A percentile compares a stretch with the other conserved stretches of the same genome.
Conservation (phyloP, 1,140 invertebrate genomes). For the Arctopsyche grandis region DNA sequence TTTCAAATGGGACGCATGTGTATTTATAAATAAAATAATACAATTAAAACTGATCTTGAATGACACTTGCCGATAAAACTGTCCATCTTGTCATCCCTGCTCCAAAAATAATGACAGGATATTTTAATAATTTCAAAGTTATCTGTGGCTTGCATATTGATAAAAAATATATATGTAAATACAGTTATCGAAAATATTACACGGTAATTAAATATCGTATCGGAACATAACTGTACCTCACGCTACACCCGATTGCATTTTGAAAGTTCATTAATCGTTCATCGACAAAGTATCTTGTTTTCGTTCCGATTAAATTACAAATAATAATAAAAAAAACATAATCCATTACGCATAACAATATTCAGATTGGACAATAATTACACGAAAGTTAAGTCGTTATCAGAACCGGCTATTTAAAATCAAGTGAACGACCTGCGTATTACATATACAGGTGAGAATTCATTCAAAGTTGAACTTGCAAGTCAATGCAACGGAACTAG, state of each 20-base stretch:
- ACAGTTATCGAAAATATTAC: not conserved
- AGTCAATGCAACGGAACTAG: no score
- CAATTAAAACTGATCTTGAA: no score
- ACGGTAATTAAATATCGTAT: constrained; percentile 1
- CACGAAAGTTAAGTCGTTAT: not conserved
- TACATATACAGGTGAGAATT: not conserved
- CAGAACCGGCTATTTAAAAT: constrained; percentile 7
- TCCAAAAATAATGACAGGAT: no score
- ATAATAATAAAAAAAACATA: constrained; percentile 5
- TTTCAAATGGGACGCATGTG: no score
- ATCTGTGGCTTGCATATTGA: not conserved
- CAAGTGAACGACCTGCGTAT: constrained; percentile 4
- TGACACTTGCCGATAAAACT: no score
- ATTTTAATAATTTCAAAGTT: no score
- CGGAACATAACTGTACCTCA: not conserved
- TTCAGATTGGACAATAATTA: not conserved
- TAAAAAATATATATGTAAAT: not conserved
- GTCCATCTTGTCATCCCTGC: no score
- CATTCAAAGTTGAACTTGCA: not conserved
- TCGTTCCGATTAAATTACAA: not conserved
- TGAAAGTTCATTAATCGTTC: not conserved
- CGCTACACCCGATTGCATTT: not conserved
- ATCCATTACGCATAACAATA: not conserved
- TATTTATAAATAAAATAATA: no score
- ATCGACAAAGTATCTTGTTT: no score